phyloP scores from a whole-genome alignment of 2,797 vertebrate species.

The Neomorphus geoffroyi region DNA sequence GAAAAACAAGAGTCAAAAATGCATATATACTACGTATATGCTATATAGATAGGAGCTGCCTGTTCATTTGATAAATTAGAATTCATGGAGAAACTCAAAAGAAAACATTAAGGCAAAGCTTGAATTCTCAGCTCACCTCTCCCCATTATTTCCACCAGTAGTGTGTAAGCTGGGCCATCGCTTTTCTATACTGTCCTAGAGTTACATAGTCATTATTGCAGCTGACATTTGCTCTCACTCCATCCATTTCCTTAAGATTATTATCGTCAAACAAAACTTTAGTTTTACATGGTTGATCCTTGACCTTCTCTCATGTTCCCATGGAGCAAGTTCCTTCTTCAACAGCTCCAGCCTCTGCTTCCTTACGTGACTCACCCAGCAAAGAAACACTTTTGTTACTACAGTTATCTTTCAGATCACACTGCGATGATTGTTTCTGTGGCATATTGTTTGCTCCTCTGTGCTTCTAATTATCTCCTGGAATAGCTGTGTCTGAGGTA shows the following conservation, averaged over 20 bases:
- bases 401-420: conserved; percentile 24
- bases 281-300: conserved; percentile 48
- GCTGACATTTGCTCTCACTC: conserved; percentile 61
- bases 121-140: conserved; percentile 10
- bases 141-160: conserved; percentile 2
- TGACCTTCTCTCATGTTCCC: conserved; percentile 42
- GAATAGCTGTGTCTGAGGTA: conserved; percentile 20
- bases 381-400: conserved; percentile 47
- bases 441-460: conserved; percentile 26
- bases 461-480: conserved; percentile 45
- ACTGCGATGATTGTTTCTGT: not conserved
- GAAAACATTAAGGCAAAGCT: not conserved
- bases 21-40: not conserved
- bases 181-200: not conserved
- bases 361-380: conserved; percentile 51
- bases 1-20: not conserved
- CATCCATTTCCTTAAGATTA: conserved; percentile 61
- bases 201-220: conserved; percentile 51
- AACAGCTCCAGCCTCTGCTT: not conserved
- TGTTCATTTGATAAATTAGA: not conserved
- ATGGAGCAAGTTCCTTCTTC: conserved; percentile 33
- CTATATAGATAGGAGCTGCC: not conserved
- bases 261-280: conserved; percentile 56
- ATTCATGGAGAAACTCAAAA: not conserved
- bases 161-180: not conserved